Evolutionary conservation across 2,113 vertebrate genomes (phyloP).

Genomic region (Galemys pyrenaicus): DNA sequence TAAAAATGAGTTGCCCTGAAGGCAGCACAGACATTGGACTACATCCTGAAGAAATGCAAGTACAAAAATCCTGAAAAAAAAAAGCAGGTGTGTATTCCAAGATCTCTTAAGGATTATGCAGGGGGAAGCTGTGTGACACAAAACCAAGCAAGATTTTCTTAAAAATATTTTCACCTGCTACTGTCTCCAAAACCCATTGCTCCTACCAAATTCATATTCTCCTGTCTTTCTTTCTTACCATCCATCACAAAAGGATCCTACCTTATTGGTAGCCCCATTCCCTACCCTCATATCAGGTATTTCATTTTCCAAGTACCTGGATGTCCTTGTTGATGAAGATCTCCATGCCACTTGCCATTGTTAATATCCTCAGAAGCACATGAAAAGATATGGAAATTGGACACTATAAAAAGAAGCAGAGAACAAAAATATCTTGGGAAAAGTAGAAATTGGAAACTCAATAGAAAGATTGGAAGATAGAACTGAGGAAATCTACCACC

Average conservation of each 20-base stretch:
- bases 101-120: neutral
- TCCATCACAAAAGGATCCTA: neutral
- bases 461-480: neutral
- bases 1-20: neutral
- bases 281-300: neutral
- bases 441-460: constrained; percentile 45
- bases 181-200: neutral
- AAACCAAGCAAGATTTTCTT: neutral
- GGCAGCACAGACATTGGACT: neutral
- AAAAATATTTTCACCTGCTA: neutral
- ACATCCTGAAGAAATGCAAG: neutral
- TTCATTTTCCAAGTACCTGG: neutral
- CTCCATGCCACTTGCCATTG: neutral
- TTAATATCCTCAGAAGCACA: constrained; percentile 12
- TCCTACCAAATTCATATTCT: neutral
- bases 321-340: neutral
- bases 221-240: rapidly evolving
- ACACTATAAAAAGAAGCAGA: constrained; percentile 55
- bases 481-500: neutral
- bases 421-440: constrained; percentile 42
- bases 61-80: neutral
- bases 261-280: rapidly evolving
- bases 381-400: constrained; percentile 54
- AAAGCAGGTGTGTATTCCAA: neutral
- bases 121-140: neutral